These are phyloP conservation scores for Cryptus viduatorius DNA, from an alignment of 2,888 invertebrate genomes.

Conservation along the genomic window DNA sequence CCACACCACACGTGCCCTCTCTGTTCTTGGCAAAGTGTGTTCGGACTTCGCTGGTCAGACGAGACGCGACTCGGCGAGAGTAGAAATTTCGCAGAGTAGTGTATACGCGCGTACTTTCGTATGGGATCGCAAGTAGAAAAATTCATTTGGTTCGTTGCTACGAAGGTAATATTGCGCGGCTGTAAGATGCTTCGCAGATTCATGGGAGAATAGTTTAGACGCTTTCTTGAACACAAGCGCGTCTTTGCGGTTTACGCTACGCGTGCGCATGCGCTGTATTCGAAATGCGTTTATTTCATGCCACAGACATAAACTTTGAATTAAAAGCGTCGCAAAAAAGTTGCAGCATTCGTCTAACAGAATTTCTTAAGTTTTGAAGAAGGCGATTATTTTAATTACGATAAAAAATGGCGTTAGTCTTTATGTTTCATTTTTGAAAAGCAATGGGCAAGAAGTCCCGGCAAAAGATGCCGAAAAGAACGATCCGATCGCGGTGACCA, in stretches of 20 bases:
- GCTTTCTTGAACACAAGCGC: conserved; percentile 70
- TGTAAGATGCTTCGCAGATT: conserved; percentile 9
- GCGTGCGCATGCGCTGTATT: conserved; percentile 62
- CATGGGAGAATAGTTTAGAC: conserved; percentile 54
- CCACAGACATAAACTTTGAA: not conserved
- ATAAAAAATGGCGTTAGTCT: not conserved
- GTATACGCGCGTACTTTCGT: conserved; percentile 19
- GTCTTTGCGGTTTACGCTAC: conserved; percentile 38
- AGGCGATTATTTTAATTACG: not conserved
- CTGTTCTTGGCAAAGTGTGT: not conserved
- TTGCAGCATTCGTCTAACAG: not conserved
- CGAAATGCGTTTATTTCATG: conserved; percentile 34
- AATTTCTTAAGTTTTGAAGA: too few relatives aligned
- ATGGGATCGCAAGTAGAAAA: conserved; percentile 21
- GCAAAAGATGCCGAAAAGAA: not conserved
- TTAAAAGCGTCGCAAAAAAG: not conserved
- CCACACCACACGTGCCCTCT: conserved; percentile 65
- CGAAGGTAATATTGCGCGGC: not conserved
- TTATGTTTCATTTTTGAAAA: too few relatives aligned
- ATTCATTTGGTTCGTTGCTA: conserved; percentile 3
- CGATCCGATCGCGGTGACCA: not conserved
- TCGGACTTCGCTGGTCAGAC: conserved; percentile 40
- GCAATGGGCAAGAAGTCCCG: not conserved
- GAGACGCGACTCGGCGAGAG: conserved; percentile 28
- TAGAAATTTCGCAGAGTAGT: conserved; percentile 15